Base-by-base conservation (phyloP, 2,888 invertebrate genomes). In the Cheilosia urbana region DNA sequence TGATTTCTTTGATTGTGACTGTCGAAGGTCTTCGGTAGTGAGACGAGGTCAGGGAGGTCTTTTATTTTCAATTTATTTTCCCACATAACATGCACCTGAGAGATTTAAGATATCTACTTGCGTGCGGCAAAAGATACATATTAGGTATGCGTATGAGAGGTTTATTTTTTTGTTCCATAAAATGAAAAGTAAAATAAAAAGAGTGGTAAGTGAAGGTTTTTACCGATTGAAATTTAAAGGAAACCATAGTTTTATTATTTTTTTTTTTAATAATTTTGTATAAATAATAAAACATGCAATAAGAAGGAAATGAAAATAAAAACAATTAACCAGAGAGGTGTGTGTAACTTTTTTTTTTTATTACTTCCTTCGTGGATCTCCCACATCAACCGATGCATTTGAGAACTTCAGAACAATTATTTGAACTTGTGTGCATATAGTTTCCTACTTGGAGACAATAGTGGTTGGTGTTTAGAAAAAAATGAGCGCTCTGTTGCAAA, bases 31-130 rank as follows among this genome's bases (percentile, higher is more conserved):
- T 47, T 6, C 9, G 7, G n/a, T 19, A 17, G 60, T 60, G 24
- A 60, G 60, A 15, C 60, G 60, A 60, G 60, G 60, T 60, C 60
- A 60, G 60, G 15, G 13, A 60, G 21, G 60, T 60, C 19, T 40
- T 40, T 60, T 60, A 21, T 60, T 60, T 40, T 24, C 6, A 37
- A 60, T 60, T 60, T 60, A 47, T n/a, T 47, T 47, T 47, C 45
- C 45, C 45, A 47, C 45, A 47, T 47, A 47, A 47, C 9, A n/a
- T n/a, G 2, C 53, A 53, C 27, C 27, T 24, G 21, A 53, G 4
- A 53, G 24, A 21, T 24, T 53, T 45, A 6, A 9, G 45, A 17
- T 37, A 13, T 13, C 37, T 17, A 47, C 9, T 47, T 17, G 45
- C 17, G 4, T 47, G 45, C 45, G 45, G 19, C 45, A 17, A 47